These are phyloP conservation scores for Andrena flavipes DNA, from an alignment of 2,888 invertebrate species.

Conservation along the genomic window DNA sequence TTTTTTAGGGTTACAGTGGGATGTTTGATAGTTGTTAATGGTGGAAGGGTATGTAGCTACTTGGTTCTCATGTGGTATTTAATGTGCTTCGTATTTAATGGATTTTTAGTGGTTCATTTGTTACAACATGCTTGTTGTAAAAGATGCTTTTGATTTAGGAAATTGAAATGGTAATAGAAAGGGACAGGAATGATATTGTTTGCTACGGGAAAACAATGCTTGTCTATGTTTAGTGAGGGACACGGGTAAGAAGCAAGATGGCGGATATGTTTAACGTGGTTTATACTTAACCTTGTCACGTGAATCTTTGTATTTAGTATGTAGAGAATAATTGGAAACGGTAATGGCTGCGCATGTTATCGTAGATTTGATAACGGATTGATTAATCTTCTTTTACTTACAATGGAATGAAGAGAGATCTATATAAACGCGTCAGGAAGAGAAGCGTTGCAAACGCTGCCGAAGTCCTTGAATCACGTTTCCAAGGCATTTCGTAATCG, in stretches of 20 bases:
- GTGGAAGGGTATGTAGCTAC: neutral
- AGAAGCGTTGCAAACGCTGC: conserved; percentile 13
- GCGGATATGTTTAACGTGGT: conserved; percentile 59
- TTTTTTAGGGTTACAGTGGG: neutral
- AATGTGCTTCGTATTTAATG: no score
- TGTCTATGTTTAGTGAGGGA: conserved; percentile 37
- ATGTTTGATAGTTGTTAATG: neutral
- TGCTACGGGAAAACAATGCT: conserved; percentile 8
- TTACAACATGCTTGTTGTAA: neutral
- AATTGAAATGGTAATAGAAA: neutral
- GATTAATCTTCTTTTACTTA: neutral
- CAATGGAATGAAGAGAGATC: no score
- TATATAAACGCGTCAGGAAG: no score
- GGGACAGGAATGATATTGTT: neutral
- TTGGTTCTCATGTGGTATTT: neutral
- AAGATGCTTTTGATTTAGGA: no score
- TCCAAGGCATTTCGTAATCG: conserved; percentile 52
- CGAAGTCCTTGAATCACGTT: conserved; percentile 55
- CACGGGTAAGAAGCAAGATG: conserved; percentile 57
- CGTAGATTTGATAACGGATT: neutral
- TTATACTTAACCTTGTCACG: conserved; percentile 58
- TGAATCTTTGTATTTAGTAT: conserved; percentile 25
- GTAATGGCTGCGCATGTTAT: neutral
- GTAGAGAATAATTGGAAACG: neutral
- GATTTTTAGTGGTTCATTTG: neutral